A percentile compares a stretch with the other conserved stretches of the same genome.
Conservation (phyloP, 2,888 invertebrate species). For the Acleris literana region DNA sequence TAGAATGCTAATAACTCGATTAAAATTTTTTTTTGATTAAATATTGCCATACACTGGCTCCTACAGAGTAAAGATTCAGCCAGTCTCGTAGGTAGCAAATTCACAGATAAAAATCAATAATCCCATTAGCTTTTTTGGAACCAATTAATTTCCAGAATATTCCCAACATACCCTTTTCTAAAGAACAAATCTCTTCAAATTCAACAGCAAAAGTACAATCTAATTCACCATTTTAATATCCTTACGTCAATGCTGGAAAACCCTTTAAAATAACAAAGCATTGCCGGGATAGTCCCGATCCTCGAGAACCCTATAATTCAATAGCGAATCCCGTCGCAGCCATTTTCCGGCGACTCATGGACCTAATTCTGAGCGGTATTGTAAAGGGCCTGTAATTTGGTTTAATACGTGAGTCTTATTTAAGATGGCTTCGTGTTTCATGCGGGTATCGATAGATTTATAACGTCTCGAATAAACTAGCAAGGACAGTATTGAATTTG, state of each 20-base stretch:
- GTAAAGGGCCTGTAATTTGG: conserved; percentile 31
- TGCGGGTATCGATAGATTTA: not conserved
- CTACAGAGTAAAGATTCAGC: too few relatives aligned
- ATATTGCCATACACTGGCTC: too few relatives aligned
- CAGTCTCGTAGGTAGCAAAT: too few relatives aligned
- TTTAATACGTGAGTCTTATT: conserved; percentile 28
- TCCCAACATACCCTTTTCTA: too few relatives aligned
- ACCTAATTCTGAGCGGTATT: conserved; percentile 29
- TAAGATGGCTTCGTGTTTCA: conserved; percentile 3
- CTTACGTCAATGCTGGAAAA: conserved; percentile 25
- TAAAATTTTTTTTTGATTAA: too few relatives aligned
- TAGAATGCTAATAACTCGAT: too few relatives aligned
- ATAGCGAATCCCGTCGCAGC: conserved; percentile 21
- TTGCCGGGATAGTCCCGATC: conserved; percentile 1
- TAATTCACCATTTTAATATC: conserved; percentile 6
- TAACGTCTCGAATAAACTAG: not conserved
- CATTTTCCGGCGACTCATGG: conserved; percentile 31
- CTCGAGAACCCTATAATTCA: conserved; percentile 22
- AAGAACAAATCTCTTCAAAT: too few relatives aligned
- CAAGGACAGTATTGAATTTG: not conserved
- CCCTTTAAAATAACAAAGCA: conserved; percentile 35
- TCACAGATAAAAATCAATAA: too few relatives aligned
- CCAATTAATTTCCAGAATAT: too few relatives aligned
- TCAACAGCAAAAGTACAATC: too few relatives aligned
- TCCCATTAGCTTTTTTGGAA: too few relatives aligned